Percentiles rank a stretch among this genome's conserved stretches.
Conservation (phyloP, 2,888 invertebrate species). For the Cinara cedri region DNA sequence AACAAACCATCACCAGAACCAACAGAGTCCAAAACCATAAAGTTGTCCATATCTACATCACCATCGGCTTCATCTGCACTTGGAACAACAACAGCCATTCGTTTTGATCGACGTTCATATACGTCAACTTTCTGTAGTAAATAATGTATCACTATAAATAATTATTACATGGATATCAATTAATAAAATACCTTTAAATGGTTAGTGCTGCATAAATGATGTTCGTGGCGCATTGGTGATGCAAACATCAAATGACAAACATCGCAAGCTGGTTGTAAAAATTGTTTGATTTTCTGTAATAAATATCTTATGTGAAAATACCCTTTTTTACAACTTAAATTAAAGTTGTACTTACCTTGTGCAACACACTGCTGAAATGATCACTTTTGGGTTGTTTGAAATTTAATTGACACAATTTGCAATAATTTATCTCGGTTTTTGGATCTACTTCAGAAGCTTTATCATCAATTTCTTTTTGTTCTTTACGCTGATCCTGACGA, state of each 20-base stretch:
- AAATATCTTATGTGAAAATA: conserved; percentile 34
- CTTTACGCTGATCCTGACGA: conserved; percentile 79
- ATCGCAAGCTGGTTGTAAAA: conserved; percentile 81
- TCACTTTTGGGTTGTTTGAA: conserved; percentile 77
- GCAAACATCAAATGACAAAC: conserved; percentile 79
- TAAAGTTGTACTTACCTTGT: conserved; percentile 62
- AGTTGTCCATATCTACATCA: conserved; percentile 80
- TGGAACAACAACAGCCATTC: conserved; percentile 44
- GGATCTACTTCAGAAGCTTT: conserved; percentile 67
- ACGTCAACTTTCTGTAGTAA: conserved; percentile 34
- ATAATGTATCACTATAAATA: background rate
- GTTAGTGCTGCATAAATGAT: conserved; percentile 65
- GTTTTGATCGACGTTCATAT: conserved; percentile 50
- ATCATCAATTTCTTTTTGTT: conserved; percentile 78
- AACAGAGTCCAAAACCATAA: conserved; percentile 86
- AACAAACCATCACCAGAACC: conserved; percentile 75
- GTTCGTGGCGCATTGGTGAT: conserved; percentile 84
- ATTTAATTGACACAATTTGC: conserved; percentile 76
- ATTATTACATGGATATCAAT: background rate
- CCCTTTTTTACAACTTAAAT: background rate
- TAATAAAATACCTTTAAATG: conserved; percentile 57
- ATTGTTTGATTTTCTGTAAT: conserved; percentile 79
- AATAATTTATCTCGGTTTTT: conserved; percentile 73
- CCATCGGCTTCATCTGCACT: conserved; percentile 66
- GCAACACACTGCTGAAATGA: conserved; percentile 80